Base-by-base conservation (phyloP, 2,113 vertebrate genomes). In the Montifringilla adamsi region DNA sequence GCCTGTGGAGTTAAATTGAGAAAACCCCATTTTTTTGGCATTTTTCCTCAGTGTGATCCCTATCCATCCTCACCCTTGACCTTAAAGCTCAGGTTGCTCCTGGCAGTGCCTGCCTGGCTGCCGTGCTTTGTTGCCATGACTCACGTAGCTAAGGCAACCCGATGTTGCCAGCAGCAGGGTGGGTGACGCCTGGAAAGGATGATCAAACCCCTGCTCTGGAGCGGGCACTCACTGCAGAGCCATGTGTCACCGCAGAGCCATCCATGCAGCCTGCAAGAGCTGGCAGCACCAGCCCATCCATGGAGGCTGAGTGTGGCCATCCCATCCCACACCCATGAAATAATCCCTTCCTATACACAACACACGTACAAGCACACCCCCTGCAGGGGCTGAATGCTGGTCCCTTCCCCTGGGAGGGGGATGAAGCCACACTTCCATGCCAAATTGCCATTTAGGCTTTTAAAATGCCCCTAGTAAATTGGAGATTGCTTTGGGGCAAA, bases 111-210 rank as follows among this genome's bases (percentile, higher is more conserved):
- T 44, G 44, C 2, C 7, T 64, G 73, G 76, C 62, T 89, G 91
- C 84, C 41, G 44, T 20, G 72, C 83, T 91, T 53, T 44, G 87
- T 94, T 95, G 12, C 74, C 30, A 27, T 84, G 84, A 89, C 87
- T 95, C 93, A 87, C 0, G 73, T 94, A 94, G 81, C 93, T 64
- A 96, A 47, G 93, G 94, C 93, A 97, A 96, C 95, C 49, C 3
- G 1, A 12, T 58, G 74, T 52, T 87, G 87, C 91, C 81, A 37
- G 89, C 52, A 75, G 84, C 69, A 44, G 69, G 52, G 28, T 56
- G 64, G 31, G 44, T 3, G 82, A 76, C 0, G 23, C 58, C 83
- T 91, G 13, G 55, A 77, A 95, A 90, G 0, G 18, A 79, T 69
- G 95, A 94, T 28, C 82, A 62, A 72, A 95, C 43, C 87, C 53